These are phyloP conservation scores for Agrotis segetum DNA, from an alignment of 2,888 invertebrate genomes.

Conservation along the genomic window DNA sequence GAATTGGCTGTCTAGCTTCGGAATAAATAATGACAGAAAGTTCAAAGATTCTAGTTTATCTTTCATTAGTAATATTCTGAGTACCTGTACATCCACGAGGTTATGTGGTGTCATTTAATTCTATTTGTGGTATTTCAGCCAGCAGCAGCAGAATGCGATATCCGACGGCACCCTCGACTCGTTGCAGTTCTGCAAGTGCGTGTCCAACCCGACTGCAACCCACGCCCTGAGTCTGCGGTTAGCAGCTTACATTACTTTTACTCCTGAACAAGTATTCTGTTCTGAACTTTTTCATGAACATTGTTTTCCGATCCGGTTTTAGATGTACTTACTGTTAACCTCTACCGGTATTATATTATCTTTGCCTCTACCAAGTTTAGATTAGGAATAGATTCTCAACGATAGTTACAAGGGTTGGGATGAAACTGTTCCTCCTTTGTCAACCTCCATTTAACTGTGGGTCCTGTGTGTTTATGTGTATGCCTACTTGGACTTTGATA, in stretches of 20 bases:
- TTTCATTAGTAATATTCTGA: no score
- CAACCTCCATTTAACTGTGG: neutral
- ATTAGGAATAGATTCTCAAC: neutral
- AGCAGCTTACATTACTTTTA: constrained; percentile 56
- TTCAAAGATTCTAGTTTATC: no score
- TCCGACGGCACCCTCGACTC: constrained; percentile 80
- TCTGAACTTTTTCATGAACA: neutral
- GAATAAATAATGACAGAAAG: neutral
- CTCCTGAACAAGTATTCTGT: neutral
- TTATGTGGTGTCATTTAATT: neutral
- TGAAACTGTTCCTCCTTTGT: neutral
- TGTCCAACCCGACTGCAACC: constrained; percentile 75
- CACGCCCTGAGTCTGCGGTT: constrained; percentile 74
- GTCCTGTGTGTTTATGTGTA: neutral
- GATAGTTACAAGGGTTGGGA: neutral
- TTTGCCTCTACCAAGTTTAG: neutral
- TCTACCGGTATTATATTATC: no score
- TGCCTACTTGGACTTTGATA: neutral
- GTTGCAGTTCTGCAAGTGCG: constrained; percentile 82
- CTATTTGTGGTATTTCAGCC: constrained; percentile 18
- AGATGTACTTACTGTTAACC: no score
- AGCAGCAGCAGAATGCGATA: constrained; percentile 31
- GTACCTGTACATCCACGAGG: no score
- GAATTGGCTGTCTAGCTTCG: neutral
- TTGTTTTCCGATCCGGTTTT: no score